These are phyloP conservation scores for Cremastinae sp. DNA, from an alignment of 2,888 invertebrate genomes.

Conservation along the genomic window DNA sequence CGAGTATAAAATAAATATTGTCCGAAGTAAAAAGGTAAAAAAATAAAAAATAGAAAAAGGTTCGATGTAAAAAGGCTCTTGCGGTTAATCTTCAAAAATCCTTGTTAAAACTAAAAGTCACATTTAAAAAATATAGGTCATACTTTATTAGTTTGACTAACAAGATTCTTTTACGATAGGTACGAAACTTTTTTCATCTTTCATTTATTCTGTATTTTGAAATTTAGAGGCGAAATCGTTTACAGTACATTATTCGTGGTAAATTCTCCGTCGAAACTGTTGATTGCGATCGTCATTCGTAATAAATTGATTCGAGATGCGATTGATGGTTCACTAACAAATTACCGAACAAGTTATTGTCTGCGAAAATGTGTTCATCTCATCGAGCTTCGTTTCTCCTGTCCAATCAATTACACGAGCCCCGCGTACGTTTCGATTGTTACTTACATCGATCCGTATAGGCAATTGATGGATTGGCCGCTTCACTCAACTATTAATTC, in stretches of 20 bases:
- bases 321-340: slow-evolving; percentile 16
- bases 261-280: background rate
- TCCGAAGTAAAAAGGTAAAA: too few relatives aligned
- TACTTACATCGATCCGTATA: background rate
- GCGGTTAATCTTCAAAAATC: too few relatives aligned
- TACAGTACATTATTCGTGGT: background rate
- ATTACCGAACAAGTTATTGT: slow-evolving; percentile 22
- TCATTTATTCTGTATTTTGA: too few relatives aligned
- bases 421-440: slow-evolving; percentile 7
- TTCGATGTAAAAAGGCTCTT: too few relatives aligned
- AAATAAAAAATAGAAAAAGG: too few relatives aligned
- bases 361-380: background rate
- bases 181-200: too few relatives aligned
- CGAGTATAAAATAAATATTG: too few relatives aligned
- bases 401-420: slow-evolving; percentile 35
- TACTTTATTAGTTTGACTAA: too few relatives aligned
- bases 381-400: background rate
- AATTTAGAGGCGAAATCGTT: too few relatives aligned
- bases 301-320: background rate
- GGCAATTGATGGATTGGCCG: slow-evolving; percentile 31
- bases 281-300: background rate
- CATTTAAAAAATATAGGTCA: too few relatives aligned
- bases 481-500: slow-evolving; percentile 10
- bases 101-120: too few relatives aligned
- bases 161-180: too few relatives aligned